Evolutionary conservation across 2,888 invertebrate genomes (phyloP), one percentile per base, ranked within the genome.

Genomic region (Trisateles emortualis): DNA sequence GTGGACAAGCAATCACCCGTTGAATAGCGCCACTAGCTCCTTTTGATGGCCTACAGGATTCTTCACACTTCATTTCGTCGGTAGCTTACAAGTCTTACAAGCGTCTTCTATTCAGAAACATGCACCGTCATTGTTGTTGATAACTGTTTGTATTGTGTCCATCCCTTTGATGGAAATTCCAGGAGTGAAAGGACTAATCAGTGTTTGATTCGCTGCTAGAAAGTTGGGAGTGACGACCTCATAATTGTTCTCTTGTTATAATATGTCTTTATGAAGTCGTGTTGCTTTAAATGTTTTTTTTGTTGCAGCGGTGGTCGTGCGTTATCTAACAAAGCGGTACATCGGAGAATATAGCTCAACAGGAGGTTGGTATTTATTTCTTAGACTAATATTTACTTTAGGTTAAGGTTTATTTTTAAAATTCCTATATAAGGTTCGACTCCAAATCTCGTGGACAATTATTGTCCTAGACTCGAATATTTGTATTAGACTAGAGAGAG

Each of bases 311-410:
- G 96, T 96, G 77, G 96, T 96, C 67, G 96, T 96, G 79, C 95
- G 96, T 78, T 96, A 96, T 89, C 92, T 96, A 76, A 96, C 96
- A 62, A 96, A 96, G 88, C 93, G 96, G 75, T 96, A 96, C 86
- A 96, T 96, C 79, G 96, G 96, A 69, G 96, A 96, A 93, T 96
- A 96, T 92, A 96, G 96, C 89, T 96, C 96, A 59, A 96, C 95
- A 72, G 96, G 95, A 87, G 96, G 96, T 96, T 84, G 95, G 95
- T 94, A 59, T 58, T 30, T 9, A 30, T 30, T 30, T 30, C 2
- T n/a, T 30, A 4, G 3, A 9, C 9, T 10, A 30, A 4, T n/a
- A n/a, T n/a, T n/a, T n/a, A 22, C 49, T 42, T 43, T 29, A 26
- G 17, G 36, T 43, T 24, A 14, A n/a, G n/a, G n/a, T n/a, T n/a